Base-by-base conservation (phyloP, 2,888 invertebrate genomes). In the Metallyticus violacea region DNA sequence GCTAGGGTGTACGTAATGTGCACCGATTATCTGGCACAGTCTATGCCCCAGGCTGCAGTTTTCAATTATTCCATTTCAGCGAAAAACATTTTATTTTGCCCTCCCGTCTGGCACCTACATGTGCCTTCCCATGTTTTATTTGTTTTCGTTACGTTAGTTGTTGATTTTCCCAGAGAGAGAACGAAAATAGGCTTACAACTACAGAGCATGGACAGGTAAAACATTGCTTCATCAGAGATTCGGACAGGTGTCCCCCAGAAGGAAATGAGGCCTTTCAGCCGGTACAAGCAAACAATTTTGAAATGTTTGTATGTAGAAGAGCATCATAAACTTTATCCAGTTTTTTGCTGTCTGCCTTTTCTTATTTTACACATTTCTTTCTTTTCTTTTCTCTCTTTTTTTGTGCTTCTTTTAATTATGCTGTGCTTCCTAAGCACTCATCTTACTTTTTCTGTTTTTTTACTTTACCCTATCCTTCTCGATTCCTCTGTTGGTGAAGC, bases 41-140 rank as follows among this genome's bases (percentile, higher is more conserved):
- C 26, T 82, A 62, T 62, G 26, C 26, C 26, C 27, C 82, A 40
- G 25, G 40, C 82, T 25, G 82, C 22, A 22, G 22, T 82, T 82
- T 82, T 82, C 82, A 82, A 82, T 82, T 76, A 82, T 76, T 82
- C 82, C 27, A 82, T 82, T 82, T 82, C 82, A 9, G 27, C 15
- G 27, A 76, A 40, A 82, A 82, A 82, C 82, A 76, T 82, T 62
- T 76, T 82, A 82, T 27, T 29, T 40, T 82, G 26, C 15, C 40
- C 40, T 15, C 40, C 40, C 40, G 40, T 62, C 40, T 9, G 15
- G 40, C 22, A 62, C 40, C 40, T 62, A 62, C 40, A 62, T 22
- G 40, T 62, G 22, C 40, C 40, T 62, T 62, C 15, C 40, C 40
- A 26, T 82, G 40, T 81, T 29, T 81, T 81, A 81, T 81, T 82